Evolutionary conservation across 2,113 vertebrate species (phyloP).

Genomic region (Muntiacus reevesi): DNA sequence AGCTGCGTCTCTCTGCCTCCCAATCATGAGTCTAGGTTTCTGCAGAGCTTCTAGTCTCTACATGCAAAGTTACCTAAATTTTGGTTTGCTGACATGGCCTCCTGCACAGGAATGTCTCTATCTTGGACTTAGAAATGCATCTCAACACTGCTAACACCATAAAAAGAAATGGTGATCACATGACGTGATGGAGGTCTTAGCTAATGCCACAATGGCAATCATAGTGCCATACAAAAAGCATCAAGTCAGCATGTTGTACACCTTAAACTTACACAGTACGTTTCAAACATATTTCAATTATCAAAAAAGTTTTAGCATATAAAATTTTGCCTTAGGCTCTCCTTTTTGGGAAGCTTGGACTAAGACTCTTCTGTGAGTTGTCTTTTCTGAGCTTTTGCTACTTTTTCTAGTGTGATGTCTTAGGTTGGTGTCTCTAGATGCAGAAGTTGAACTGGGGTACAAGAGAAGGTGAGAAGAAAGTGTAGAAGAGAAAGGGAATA

Average conservation of each 20-base stretch:
- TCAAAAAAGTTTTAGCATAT: not conserved
- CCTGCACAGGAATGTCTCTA: not conserved
- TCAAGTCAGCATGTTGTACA: not conserved
- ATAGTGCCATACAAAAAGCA: not conserved
- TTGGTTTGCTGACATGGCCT: not conserved
- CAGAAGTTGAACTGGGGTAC: not conserved
- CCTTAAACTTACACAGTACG: not conserved
- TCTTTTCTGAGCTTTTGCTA: not conserved
- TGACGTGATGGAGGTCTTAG: not conserved
- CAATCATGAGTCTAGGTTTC: not conserved
- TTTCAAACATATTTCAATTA: not conserved
- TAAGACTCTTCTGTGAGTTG: not conserved
- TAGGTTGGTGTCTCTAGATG: not conserved
- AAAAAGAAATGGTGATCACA: not conserved
- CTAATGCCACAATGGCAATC: not conserved
- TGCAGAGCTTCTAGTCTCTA: not conserved
- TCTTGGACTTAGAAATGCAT: not conserved
- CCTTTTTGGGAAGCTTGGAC: not conserved
- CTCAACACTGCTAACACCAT: not conserved
- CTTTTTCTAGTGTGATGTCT: not conserved
- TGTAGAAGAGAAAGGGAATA: not conserved
- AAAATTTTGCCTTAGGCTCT: not conserved
- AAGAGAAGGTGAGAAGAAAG: not conserved
- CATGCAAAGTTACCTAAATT: not conserved
- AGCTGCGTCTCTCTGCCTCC: not conserved